Percentiles rank a stretch among this genome's conserved stretches.
phyloP scores from a whole-genome alignment of 2,113 vertebrate species.

The Eulemur macaco region DNA sequence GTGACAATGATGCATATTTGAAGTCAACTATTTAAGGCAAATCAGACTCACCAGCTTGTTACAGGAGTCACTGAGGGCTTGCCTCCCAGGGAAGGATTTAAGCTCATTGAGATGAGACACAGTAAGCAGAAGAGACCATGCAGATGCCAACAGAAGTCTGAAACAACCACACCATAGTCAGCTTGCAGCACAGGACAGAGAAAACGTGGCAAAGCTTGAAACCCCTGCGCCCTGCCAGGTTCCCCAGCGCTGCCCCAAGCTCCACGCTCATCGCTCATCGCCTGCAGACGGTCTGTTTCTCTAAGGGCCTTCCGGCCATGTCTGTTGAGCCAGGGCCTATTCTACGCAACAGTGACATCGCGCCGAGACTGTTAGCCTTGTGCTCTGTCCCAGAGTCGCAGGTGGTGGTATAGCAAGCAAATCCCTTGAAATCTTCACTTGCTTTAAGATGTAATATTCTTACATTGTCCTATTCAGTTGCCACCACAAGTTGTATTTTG shows the following conservation, averaged over 20 bases:
- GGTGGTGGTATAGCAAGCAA: background rate
- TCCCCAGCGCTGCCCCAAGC: accelerated
- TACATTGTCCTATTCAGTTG: background rate
- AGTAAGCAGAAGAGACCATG: background rate
- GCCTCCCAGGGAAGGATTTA: background rate
- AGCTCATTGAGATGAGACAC: background rate
- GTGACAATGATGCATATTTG: background rate
- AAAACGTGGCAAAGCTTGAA: background rate
- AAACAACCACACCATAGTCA: background rate
- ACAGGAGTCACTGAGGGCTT: background rate
- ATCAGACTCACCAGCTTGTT: background rate
- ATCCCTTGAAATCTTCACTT: background rate
- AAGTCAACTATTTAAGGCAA: background rate
- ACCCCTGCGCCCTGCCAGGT: accelerated
- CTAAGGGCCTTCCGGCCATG: background rate
- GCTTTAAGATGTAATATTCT: background rate
- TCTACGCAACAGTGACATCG: background rate
- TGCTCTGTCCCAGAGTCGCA: background rate
- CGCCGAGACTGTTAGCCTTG: background rate
- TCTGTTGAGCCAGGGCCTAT: background rate
- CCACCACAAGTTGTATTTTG: background rate
- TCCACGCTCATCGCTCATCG: too few species aligned
- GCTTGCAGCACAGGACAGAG: background rate
- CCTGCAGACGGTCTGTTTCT: accelerated
- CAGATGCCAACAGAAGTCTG: background rate